These are phyloP conservation scores for Heterochromis multidens DNA, from an alignment of 2,113 vertebrate genomes.

Conservation along the genomic window DNA sequence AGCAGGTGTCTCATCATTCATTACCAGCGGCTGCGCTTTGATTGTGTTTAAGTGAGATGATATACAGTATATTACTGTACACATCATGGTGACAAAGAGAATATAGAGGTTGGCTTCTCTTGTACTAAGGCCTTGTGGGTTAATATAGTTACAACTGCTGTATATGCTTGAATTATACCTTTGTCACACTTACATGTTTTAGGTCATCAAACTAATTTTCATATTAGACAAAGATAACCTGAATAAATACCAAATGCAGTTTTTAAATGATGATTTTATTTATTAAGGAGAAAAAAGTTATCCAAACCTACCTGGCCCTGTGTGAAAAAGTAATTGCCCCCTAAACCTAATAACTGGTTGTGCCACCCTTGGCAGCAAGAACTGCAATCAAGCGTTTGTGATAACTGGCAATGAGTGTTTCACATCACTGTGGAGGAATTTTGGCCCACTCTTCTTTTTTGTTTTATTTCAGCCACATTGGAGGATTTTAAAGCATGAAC, in stretches of 20 bases:
- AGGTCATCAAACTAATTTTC: background rate
- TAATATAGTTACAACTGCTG: background rate
- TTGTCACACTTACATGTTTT: too few relatives aligned
- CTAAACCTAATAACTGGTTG: background rate
- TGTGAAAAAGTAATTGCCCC: background rate
- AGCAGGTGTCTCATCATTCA: slow-evolving; percentile 45
- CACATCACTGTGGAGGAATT: background rate
- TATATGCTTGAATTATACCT: background rate
- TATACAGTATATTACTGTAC: background rate
- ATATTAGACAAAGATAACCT: background rate
- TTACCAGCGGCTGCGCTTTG: background rate
- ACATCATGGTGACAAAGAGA: background rate
- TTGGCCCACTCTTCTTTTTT: background rate
- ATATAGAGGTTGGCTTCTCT: background rate
- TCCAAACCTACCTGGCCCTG: background rate
- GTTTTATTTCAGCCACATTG: background rate
- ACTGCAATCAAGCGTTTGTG: background rate
- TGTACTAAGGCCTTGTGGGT: background rate
- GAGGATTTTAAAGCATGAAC: background rate
- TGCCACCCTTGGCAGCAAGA: background rate
- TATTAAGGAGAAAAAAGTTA: background rate
- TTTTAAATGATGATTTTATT: background rate
- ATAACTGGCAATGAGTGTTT: background rate
- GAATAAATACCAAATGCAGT: background rate
- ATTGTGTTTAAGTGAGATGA: slow-evolving; percentile 1